Base-by-base conservation (phyloP, 2,113 vertebrate species). In the Bostrychus sinensis region DNA sequence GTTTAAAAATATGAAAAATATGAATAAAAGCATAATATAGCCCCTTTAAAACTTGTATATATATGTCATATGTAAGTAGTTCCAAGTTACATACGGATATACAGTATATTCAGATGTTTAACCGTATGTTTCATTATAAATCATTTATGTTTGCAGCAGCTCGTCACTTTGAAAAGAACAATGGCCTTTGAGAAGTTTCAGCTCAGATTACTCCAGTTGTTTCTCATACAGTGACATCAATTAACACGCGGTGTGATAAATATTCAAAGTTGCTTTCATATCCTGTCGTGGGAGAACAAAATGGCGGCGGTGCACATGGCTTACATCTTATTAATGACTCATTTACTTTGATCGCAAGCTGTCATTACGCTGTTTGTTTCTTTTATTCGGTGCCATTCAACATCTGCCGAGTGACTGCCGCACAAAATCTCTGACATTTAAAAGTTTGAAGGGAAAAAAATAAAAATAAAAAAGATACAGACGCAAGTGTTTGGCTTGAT, bases 341-440 rank as follows among this genome's bases (percentile, higher is more conserved):
- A 69, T 81, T 82, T 62, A 75, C 84, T 88, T 87, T 87, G 83
- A 86, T 89, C 84, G 69, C 67, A 59, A 77, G 68, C 83, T 82
- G 83, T 71, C 83, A 71, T 82, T 61, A 75, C 69, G 62, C 50
- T 56, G 58, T 68, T 79, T 76, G 64, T 77, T 78, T 69, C 77
- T 76, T 75, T 70, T 55, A 26, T 78, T 71, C 70, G 55, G 57
- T 73, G 63, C 66, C 75, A 75, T 74, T 69, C 78, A 73, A 57
- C 77, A 72, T 82, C 75, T 80, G 78, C 62, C 70, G 41, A 80
- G 70, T 68, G 59, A 70, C 30, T 45, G 48, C 20, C 70, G 73
- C 10, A 39, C 3, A 36, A 55, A 65, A 43, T 37, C 62, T 58
- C 10, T 38, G 34, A 65, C 46, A 68, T 67, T 54, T 9, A 7